A percentile compares a stretch with the other conserved stretches of the same genome.
Conservation (phyloP, 2,797 vertebrate species). For the Anisognathus igniventris region DNA sequence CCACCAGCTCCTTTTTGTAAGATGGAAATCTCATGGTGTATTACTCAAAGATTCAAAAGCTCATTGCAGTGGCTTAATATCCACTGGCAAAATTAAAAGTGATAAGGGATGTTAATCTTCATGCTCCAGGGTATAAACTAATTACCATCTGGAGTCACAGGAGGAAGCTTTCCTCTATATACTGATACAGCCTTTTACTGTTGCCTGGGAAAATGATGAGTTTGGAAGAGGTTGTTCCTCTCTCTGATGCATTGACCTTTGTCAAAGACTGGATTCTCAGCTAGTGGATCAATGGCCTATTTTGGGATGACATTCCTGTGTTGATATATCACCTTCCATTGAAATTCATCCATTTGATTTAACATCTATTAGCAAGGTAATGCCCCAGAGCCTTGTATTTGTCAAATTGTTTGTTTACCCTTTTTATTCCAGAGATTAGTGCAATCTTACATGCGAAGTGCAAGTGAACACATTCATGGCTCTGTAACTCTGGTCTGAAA, state of each 20-base stretch:
- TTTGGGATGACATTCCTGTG: slow-evolving; percentile 24
- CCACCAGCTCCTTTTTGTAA: background rate
- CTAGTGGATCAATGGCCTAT: slow-evolving; percentile 39
- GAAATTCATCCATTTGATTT: slow-evolving; percentile 45
- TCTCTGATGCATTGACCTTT: slow-evolving; percentile 40
- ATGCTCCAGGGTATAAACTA: slow-evolving; percentile 67
- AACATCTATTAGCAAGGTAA: slow-evolving; percentile 21
- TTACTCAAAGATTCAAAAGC: slow-evolving; percentile 42
- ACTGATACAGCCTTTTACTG: slow-evolving; percentile 7
- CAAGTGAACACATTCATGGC: background rate
- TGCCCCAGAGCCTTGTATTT: slow-evolving; percentile 17
- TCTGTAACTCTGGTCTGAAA: slow-evolving; percentile 5
- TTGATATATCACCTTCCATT: slow-evolving; percentile 45
- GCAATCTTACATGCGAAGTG: background rate
- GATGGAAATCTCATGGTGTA: background rate
- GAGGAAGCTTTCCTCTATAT: slow-evolving; percentile 31
- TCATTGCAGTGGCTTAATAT: slow-evolving; percentile 55
- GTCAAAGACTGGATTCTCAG: slow-evolving; percentile 16
- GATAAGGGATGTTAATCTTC: slow-evolving; percentile 69
- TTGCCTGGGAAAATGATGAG: slow-evolving; percentile 50
- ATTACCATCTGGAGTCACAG: slow-evolving; percentile 62
- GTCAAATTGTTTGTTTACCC: slow-evolving; percentile 24
- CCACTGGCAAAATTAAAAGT: slow-evolving; percentile 62
- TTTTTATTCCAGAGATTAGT: slow-evolving; percentile 17
- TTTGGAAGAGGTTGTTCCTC: slow-evolving; percentile 2